These are phyloP conservation scores for Danio jaintianensis DNA, from an alignment of 2,797 vertebrate species.

Conservation along the genomic window DNA sequence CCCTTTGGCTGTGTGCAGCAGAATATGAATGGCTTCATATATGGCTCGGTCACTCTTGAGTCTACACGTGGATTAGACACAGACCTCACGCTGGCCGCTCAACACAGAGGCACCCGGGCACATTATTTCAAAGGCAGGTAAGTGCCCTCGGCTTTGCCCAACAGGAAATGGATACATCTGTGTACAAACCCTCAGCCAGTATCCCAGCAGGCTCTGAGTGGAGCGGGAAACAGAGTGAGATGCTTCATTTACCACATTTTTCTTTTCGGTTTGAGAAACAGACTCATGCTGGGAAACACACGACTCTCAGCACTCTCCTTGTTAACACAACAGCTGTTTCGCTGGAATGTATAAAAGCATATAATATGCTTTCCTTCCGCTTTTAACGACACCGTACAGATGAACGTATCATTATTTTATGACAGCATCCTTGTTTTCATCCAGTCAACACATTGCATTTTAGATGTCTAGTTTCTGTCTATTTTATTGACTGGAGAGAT, in stretches of 20 bases:
- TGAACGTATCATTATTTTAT: background rate
- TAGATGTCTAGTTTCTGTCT: too few species aligned
- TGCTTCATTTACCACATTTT: slow-evolving; percentile 20
- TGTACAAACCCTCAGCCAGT: slow-evolving; percentile 17
- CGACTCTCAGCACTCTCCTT: background rate
- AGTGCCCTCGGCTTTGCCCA: slow-evolving; percentile 12
- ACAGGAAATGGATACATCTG: slow-evolving; percentile 6
- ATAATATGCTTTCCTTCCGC: background rate
- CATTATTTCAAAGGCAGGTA: slow-evolving; percentile 31
- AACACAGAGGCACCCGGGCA: background rate
- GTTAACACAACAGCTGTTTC: background rate
- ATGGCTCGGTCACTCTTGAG: slow-evolving; percentile 74
- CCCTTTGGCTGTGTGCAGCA: slow-evolving; percentile 16
- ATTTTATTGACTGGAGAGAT: too few species aligned
- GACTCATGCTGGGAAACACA: background rate
- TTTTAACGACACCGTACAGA: slow-evolving; percentile 4
- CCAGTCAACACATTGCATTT: too few species aligned
- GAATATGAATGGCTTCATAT: slow-evolving; percentile 56
- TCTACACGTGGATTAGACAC: slow-evolving; percentile 76
- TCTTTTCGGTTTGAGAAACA: slow-evolving; percentile 4
- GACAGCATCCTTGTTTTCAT: background rate
- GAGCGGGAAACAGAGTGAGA: background rate
- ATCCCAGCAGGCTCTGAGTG: slow-evolving; percentile 20
- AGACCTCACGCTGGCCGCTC: slow-evolving; percentile 69
- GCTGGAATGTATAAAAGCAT: background rate